phyloP scores from a whole-genome alignment of 2,113 vertebrate species.

The Heterocephalus glaber region DNA sequence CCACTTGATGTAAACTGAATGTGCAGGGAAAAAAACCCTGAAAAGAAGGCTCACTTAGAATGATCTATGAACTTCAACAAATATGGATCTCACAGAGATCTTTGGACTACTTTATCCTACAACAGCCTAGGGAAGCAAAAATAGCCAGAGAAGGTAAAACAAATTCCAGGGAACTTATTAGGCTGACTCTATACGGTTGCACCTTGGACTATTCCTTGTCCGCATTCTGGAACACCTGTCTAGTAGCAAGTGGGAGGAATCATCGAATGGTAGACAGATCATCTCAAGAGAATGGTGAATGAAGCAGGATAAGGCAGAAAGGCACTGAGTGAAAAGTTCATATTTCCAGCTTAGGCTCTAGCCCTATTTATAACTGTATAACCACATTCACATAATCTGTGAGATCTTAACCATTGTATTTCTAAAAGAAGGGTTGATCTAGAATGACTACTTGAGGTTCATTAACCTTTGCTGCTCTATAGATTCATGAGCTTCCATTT shows the following conservation, averaged over 20 bases:
- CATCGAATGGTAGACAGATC: fast-evolving
- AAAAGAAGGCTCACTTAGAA: neutral
- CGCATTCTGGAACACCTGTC: neutral
- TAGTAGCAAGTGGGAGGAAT: too few species aligned
- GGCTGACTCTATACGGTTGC: neutral
- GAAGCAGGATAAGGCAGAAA: neutral
- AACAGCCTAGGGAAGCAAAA: neutral
- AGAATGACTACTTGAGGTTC: neutral
- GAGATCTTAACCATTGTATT: neutral
- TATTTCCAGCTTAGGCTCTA: neutral
- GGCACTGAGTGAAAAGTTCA: neutral
- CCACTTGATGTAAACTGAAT: constrained; percentile 58
- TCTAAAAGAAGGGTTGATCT: neutral
- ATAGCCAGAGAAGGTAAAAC: neutral
- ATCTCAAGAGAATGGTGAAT: neutral
- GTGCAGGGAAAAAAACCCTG: neutral
- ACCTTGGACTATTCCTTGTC: neutral
- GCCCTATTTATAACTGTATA: neutral
- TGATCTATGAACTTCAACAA: neutral
- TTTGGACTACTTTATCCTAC: neutral
- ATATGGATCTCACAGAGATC: neutral
- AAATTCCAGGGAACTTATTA: neutral
- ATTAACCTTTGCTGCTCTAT: neutral
- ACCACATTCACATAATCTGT: neutral
- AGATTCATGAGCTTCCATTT: neutral